A percentile compares a stretch with the other conserved stretches of the same genome.
phyloP scores from a whole-genome alignment of 1,140 invertebrate genomes.

The Drosophila orosa region DNA sequence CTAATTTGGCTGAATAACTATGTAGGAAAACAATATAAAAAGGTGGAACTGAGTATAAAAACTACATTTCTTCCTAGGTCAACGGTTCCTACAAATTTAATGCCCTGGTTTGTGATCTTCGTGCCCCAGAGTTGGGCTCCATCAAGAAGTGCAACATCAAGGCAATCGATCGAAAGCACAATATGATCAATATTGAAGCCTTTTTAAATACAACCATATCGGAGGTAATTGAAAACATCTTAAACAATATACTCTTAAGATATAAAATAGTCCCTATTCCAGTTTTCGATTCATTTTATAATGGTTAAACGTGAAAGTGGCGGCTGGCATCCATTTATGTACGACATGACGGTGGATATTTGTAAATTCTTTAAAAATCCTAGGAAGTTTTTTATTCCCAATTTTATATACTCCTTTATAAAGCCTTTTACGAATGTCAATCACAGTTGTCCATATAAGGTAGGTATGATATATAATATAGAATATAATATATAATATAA shows the following conservation, averaged over 20 bases:
- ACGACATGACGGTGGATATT: constrained; percentile 22
- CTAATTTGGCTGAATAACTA: neutral
- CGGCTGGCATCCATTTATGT: constrained; percentile 57
- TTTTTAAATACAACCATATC: constrained; percentile 23
- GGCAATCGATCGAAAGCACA: constrained; percentile 37
- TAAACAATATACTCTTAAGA: no score
- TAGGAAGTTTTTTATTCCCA: constrained; percentile 18
- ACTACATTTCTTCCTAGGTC: neutral
- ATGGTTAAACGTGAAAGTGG: constrained; percentile 33
- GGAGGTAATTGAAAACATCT: constrained; percentile 24
- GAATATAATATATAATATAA: no score
- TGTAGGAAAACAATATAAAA: neutral
- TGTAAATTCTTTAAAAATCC: constrained; percentile 36
- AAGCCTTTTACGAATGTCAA: constrained; percentile 31
- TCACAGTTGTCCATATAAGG: constrained; percentile 40
- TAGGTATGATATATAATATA: neutral
- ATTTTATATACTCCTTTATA: constrained; percentile 22
- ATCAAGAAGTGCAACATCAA: constrained; percentile 31
- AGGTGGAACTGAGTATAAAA: rapidly evolving
- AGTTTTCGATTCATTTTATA: constrained; percentile 5
- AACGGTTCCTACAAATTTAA: constrained; percentile 30
- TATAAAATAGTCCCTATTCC: no score
- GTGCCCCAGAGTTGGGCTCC: neutral
- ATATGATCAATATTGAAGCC: constrained; percentile 17
- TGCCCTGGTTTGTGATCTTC: neutral